A percentile compares a stretch with the other conserved stretches of the same genome.
Conservation (phyloP, 2,113 vertebrate species). For the Epinephelus lanceolatus region DNA sequence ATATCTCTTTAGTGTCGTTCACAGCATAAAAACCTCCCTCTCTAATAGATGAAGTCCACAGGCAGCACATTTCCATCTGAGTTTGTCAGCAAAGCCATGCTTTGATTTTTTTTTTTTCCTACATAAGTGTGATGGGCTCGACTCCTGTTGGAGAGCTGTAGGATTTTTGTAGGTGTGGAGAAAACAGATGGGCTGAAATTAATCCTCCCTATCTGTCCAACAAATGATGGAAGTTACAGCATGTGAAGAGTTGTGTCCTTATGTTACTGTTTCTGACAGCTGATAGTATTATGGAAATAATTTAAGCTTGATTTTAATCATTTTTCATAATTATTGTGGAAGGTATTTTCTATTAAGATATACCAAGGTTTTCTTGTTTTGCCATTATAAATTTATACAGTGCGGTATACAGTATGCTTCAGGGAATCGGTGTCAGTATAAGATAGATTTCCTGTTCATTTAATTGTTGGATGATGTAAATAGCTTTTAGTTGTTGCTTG, state of each 20-base stretch:
- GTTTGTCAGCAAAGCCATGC: conserved; percentile 19
- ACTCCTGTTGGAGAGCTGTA: conserved; percentile 23
- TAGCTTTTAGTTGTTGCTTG: not conserved
- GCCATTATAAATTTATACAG: not conserved
- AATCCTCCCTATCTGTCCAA: conserved; percentile 32
- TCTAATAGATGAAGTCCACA: conserved; percentile 22
- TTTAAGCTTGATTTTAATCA: conserved; percentile 11
- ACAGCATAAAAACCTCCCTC: conserved; percentile 15
- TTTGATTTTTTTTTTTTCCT: conserved; percentile 26
- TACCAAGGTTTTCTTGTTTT: not conserved
- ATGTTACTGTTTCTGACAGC: conserved; percentile 8
- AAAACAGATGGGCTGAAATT: conserved; percentile 50
- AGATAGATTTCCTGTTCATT: not conserved
- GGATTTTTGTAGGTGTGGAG: conserved; percentile 18
- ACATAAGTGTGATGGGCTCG: not conserved
- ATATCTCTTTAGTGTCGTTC: conserved; percentile 27
- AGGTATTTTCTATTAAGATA: not conserved
- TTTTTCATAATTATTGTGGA: not conserved
- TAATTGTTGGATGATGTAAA: not conserved
- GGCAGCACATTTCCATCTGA: conserved; percentile 25
- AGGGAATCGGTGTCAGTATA: not conserved
- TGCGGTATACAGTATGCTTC: not conserved
- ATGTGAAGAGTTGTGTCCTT: conserved; percentile 21
- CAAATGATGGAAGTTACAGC: conserved; percentile 28
- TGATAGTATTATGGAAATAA: not conserved